Evolutionary conservation across 2,797 vertebrate species (phyloP).

Genomic region (Calcarius lapponicus): DNA sequence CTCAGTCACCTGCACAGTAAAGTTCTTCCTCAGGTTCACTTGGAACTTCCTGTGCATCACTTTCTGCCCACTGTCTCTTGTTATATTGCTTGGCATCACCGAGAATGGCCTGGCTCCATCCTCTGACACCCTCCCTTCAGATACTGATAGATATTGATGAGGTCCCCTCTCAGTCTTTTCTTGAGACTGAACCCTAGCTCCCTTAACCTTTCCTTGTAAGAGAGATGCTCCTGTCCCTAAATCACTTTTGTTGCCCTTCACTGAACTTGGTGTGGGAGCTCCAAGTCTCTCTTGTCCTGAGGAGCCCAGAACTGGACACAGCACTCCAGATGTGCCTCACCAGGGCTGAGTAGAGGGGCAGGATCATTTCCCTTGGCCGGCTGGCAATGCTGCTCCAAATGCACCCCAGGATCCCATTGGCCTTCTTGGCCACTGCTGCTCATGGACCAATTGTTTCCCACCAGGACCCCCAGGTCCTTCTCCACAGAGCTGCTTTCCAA

Average conservation of each 20-base stretch:
- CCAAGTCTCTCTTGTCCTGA: background rate
- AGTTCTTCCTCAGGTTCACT: background rate
- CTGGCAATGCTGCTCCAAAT: background rate
- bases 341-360: background rate
- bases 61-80: background rate
- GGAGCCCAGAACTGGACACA: background rate
- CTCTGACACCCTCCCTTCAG: background rate
- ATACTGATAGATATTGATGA: accelerated
- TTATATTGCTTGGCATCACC: no score
- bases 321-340: background rate
- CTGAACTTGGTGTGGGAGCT: background rate
- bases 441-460: no score
- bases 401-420: background rate
- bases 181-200: background rate
- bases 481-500: background rate
- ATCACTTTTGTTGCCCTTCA: background rate
- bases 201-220: background rate
- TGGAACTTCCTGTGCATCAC: background rate
- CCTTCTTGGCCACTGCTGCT: no score
- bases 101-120: accelerated
- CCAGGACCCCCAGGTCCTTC: no score
- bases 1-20: accelerated
- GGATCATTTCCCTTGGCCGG: accelerated
- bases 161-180: no score
- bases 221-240: background rate